Evolutionary conservation across 2,797 vertebrate species (phyloP).

Genomic region (Presbytis comata): DNA sequence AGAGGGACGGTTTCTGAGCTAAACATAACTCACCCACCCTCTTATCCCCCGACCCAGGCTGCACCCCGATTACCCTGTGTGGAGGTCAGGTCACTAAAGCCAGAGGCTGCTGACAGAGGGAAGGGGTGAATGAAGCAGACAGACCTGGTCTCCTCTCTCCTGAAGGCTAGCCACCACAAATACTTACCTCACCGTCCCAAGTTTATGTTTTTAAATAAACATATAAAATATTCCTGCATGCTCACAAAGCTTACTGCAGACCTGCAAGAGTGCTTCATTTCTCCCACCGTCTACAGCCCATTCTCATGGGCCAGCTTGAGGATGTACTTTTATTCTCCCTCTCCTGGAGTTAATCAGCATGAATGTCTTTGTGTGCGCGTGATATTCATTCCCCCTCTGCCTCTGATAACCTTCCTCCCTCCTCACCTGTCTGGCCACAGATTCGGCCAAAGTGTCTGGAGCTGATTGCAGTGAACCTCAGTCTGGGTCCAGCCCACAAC

Average conservation of each 20-base stretch:
- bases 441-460: constrained; percentile 54
- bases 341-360: constrained; percentile 47
- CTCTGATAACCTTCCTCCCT: constrained; percentile 59
- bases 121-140: not conserved
- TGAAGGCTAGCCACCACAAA: not conserved
- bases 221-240: not conserved
- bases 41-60: not conserved
- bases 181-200: constrained; percentile 21
- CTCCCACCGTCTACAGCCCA: not conserved
- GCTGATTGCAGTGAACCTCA: constrained; percentile 9
- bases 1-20: constrained; percentile 6
- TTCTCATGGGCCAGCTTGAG: constrained; percentile 43
- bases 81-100: not conserved
- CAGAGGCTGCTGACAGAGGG: not conserved
- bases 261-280: constrained; percentile 20
- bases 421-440: constrained; percentile 62
- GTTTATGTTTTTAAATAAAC: not conserved
- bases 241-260: constrained; percentile 57
- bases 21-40: constrained; percentile 52
- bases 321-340: constrained; percentile 40
- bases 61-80: not conserved
- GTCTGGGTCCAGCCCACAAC: not conserved
- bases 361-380: constrained; percentile 52
- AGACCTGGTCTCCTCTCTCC: not conserved
- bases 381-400: constrained; percentile 38